Conservation (phyloP, 1,140 invertebrate species). For the Aporrectodea caliginosa region DNA sequence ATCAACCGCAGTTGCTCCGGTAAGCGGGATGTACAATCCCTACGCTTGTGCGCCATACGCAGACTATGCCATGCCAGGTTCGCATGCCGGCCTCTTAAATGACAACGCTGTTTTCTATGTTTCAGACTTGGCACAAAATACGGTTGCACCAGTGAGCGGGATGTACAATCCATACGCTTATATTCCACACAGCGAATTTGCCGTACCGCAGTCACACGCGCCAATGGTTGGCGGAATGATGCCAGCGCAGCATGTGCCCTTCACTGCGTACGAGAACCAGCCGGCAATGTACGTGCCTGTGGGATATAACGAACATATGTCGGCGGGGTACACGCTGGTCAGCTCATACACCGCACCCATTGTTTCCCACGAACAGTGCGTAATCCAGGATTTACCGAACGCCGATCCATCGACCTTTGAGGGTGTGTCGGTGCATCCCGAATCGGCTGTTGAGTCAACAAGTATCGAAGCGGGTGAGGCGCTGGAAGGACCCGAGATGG, state of each 20-base stretch:
- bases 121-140: not conserved
- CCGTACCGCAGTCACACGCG: not conserved
- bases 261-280: not conserved
- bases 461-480: too few species aligned
- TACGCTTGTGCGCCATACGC: too few species aligned
- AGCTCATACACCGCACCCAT: not conserved
- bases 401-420: not conserved
- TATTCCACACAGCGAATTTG: not conserved
- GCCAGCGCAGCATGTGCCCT: not conserved
- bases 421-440: not conserved
- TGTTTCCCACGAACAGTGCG: not conserved
- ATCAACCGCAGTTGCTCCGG: too few species aligned
- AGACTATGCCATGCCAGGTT: too few species aligned
- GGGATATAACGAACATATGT: too few species aligned
- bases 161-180: not conserved
- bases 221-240: not conserved
- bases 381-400: not conserved
- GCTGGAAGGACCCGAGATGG: too few species aligned
- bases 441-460: too few species aligned
- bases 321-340: not conserved
- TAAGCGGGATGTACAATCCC: too few species aligned
- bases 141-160: not conserved
- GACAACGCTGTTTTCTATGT: too few species aligned
- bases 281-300: too few species aligned
- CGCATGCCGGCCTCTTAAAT: too few species aligned